phyloP scores from a whole-genome alignment of 2,797 vertebrate species.

The Thaleichthys pacificus region DNA sequence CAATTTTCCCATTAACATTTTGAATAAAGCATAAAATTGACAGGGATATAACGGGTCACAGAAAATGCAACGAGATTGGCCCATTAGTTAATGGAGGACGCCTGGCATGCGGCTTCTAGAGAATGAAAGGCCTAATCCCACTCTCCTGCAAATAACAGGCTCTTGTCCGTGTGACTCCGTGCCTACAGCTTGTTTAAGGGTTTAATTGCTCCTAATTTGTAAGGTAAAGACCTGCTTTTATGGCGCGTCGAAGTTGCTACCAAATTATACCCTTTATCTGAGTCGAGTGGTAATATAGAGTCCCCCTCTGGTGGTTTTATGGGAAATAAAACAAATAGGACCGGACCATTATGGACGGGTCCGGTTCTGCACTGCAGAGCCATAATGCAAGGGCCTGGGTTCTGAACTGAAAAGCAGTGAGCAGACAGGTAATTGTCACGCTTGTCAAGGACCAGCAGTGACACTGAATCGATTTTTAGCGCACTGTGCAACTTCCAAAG shows the following conservation, averaged over 20 bases:
- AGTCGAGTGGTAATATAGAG: conserved; percentile 62
- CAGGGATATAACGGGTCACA: conserved; percentile 25
- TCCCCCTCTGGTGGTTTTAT: conserved; percentile 59
- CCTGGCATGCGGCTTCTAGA: conserved; percentile 43
- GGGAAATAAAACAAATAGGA: conserved; percentile 58
- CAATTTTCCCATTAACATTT: conserved; percentile 51
- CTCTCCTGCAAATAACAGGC: conserved; percentile 51
- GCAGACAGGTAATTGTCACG: conserved; percentile 45
- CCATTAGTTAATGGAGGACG: conserved; percentile 50
- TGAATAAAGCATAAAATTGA: conserved; percentile 45
- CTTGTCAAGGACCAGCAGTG: conserved; percentile 37
- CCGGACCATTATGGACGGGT: conserved; percentile 52
- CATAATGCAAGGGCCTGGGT: conserved; percentile 24
- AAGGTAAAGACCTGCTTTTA: conserved; percentile 62
- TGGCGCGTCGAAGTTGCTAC: conserved; percentile 63
- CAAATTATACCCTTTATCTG: conserved; percentile 64
- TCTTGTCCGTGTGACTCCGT: conserved; percentile 56
- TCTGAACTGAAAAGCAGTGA: conserved; percentile 34
- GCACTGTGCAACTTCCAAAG: conserved; percentile 14
- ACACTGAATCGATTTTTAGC: conserved; percentile 23
- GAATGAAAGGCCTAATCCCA: conserved; percentile 56
- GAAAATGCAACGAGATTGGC: conserved; percentile 35
- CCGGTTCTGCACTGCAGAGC: conserved; percentile 46
- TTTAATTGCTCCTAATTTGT: conserved; percentile 76
- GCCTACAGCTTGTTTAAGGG: conserved; percentile 64